Evolutionary conservation across 2,888 invertebrate genomes (phyloP).

Genomic region (Papilio elwesi): DNA sequence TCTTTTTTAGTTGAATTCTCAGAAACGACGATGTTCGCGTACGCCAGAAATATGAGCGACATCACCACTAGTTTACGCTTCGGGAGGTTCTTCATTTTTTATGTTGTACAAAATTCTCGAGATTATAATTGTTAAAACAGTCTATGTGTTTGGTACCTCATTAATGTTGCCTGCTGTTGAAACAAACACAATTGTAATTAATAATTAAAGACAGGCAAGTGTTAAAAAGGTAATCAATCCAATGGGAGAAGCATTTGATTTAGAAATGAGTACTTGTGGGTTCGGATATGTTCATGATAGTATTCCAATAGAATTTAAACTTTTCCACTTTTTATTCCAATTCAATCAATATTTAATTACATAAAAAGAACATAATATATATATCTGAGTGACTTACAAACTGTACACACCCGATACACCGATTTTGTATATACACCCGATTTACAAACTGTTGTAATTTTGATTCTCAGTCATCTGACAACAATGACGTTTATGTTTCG

Average conservation of each 20-base stretch:
- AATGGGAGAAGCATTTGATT: not conserved
- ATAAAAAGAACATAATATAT: no score
- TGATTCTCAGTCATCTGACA: no score
- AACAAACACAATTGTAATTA: not conserved
- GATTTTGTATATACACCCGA: no score
- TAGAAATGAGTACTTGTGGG: not conserved
- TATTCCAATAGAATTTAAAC: no score
- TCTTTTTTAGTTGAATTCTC: conserved; percentile 57
- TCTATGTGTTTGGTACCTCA: not conserved
- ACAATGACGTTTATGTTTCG: no score
- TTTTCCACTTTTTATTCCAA: no score
- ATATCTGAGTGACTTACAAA: no score
- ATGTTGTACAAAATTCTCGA: not conserved
- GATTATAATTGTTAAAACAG: not conserved
- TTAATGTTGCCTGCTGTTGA: not conserved
- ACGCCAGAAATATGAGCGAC: conserved; percentile 51
- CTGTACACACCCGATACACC: no score
- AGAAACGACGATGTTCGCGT: conserved; percentile 60
- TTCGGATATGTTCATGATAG: no score
- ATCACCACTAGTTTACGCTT: conserved; percentile 18
- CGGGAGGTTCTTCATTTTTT: conserved; percentile 35
- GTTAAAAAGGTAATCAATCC: not conserved
- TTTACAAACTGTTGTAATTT: no score
- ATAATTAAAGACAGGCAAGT: not conserved
- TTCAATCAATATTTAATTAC: no score